Evolutionary conservation across 2,888 invertebrate species (phyloP).

Genomic region (Glaucopsyche alexis): DNA sequence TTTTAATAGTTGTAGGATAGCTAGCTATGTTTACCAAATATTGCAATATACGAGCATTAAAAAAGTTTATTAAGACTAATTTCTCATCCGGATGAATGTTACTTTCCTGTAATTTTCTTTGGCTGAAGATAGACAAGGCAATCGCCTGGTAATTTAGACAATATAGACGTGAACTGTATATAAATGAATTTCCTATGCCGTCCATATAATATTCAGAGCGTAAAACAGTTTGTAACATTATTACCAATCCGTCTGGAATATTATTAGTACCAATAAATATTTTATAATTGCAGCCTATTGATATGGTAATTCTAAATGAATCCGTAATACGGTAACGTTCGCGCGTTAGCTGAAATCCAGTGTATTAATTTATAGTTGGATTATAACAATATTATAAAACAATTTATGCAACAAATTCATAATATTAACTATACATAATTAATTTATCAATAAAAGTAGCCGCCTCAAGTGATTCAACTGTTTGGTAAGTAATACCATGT

Average conservation of each 20-base stretch:
- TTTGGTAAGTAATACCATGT: background rate
- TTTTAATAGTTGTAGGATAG: no score
- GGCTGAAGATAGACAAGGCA: no score
- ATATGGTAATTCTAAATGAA: constrained; percentile 20
- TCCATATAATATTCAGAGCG: background rate
- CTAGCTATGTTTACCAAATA: no score
- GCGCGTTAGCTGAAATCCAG: constrained; percentile 2
- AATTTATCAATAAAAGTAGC: background rate
- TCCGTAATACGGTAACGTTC: constrained; percentile 18
- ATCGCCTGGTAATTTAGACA: background rate
- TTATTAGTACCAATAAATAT: constrained; percentile 12
- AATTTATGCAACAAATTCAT: background rate
- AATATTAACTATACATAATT: background rate
- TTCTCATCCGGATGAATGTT: no score
- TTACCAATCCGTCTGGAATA: constrained; percentile 2
- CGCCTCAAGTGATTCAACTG: background rate
- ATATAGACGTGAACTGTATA: background rate
- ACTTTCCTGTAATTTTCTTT: no score
- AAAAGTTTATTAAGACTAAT: no score
- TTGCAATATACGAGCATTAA: no score
- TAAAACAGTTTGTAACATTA: constrained; percentile 3
- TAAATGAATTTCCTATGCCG: background rate
- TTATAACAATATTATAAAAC: background rate
- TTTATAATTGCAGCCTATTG: constrained; percentile 20
- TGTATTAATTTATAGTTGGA: constrained; percentile 13